These are phyloP conservation scores for Neodiprion lecontei DNA, from an alignment of 1,140 invertebrate genomes.

Conservation along the genomic window DNA sequence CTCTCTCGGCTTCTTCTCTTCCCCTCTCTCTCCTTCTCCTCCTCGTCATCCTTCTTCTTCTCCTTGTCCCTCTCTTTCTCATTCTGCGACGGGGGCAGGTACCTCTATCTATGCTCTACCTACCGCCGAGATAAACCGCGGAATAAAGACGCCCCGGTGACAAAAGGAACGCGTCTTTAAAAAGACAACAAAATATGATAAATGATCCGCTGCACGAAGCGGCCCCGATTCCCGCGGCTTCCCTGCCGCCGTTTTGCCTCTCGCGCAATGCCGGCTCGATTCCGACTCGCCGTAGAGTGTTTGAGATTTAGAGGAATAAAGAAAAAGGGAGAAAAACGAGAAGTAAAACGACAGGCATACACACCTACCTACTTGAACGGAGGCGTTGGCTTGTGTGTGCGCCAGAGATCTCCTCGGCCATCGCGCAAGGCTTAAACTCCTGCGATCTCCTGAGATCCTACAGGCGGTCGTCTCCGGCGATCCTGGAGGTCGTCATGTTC, in stretches of 20 bases:
- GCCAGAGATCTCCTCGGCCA: background rate
- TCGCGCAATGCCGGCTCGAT: background rate
- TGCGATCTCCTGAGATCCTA: background rate
- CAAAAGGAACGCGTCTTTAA: slow-evolving; percentile 47
- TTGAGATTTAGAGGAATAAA: background rate
- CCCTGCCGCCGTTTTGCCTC: slow-evolving; percentile 5
- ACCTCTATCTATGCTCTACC: slow-evolving; percentile 34
- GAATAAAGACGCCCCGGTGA: slow-evolving; percentile 49
- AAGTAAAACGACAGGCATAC: too few relatives aligned
- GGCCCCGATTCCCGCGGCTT: background rate
- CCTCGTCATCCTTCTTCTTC: background rate
- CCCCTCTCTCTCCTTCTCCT: background rate
- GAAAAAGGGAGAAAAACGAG: background rate
- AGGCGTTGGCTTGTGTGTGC: background rate
- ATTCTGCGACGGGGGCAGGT: slow-evolving; percentile 10
- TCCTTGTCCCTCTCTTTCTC: background rate
- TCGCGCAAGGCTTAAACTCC: background rate
- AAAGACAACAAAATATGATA: slow-evolving; percentile 54
- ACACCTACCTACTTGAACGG: too few relatives aligned
- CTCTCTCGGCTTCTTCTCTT: background rate
- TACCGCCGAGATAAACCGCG: slow-evolving; percentile 45
- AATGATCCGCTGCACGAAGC: slow-evolving; percentile 43
- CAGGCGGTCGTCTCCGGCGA: background rate
- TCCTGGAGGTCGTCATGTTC: slow-evolving; percentile 6
- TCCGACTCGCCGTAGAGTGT: background rate